phyloP scores from a whole-genome alignment of 2,113 vertebrate genomes.

The Calyptomena viridis region DNA sequence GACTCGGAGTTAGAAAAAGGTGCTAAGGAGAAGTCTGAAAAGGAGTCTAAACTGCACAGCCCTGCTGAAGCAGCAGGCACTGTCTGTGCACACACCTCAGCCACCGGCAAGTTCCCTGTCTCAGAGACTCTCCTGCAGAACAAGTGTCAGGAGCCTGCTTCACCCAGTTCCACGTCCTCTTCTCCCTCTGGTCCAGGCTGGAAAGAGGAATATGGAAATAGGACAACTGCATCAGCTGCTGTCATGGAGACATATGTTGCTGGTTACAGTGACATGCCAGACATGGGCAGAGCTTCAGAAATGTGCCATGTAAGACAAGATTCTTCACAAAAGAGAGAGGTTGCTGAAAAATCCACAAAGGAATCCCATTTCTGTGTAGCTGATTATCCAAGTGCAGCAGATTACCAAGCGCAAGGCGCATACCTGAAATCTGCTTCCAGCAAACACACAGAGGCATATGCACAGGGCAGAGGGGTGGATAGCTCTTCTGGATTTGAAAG shows the following conservation, averaged over 20 bases:
- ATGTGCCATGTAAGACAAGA: background rate
- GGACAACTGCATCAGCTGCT: background rate
- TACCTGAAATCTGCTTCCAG: background rate
- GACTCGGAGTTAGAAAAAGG: conserved; percentile 90
- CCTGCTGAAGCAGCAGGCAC: background rate
- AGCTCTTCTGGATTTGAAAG: conserved; percentile 77
- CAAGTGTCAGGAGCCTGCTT: background rate
- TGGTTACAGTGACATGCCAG: background rate
- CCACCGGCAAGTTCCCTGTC: background rate
- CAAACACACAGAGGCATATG: background rate
- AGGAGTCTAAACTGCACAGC: conserved; percentile 76
- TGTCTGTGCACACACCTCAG: background rate
- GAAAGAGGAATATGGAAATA: background rate
- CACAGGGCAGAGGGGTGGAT: conserved; percentile 65
- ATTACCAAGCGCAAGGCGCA: background rate
- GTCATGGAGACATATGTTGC: background rate
- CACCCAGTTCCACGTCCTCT: conserved; percentile 2
- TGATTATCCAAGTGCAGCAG: background rate
- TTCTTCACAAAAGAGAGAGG: background rate
- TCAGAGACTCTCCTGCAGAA: background rate
- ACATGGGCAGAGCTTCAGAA: background rate
- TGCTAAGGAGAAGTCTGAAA: conserved; percentile 86
- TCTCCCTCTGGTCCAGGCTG: background rate
- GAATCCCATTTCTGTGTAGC: background rate
- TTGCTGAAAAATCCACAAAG: background rate